These are phyloP conservation scores for Myzus persicae DNA, from an alignment of 1,140 invertebrate genomes.

Conservation along the genomic window DNA sequence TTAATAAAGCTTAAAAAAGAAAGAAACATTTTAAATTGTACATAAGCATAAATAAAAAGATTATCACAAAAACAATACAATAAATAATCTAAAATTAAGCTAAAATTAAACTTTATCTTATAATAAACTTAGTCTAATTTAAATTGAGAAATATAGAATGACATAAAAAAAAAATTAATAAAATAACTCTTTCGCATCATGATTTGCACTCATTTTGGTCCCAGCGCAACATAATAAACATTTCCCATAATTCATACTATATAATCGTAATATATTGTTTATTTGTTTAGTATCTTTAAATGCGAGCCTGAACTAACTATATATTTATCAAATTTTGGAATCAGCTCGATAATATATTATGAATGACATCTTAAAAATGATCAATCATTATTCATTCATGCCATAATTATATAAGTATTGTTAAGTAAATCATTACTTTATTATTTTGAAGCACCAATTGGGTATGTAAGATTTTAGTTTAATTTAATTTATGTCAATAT, in stretches of 20 bases:
- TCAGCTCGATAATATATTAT: neutral
- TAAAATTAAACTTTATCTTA: constrained; percentile 23
- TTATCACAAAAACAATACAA: constrained; percentile 49
- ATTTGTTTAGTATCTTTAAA: constrained; percentile 15
- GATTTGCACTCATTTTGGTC: constrained; percentile 52
- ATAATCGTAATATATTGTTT: neutral
- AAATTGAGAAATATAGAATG: neutral
- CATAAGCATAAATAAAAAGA: constrained; percentile 16
- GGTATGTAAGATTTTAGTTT: neutral
- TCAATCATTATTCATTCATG: neutral
- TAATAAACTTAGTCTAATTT: neutral
- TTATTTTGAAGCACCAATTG: constrained; percentile 36
- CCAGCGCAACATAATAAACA: constrained; percentile 17
- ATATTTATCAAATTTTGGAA: neutral
- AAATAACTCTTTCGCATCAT: constrained; percentile 26
- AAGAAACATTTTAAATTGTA: constrained; percentile 18
- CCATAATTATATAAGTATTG: neutral
- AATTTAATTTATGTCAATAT: constrained; percentile 19
- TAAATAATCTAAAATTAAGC: constrained; percentile 25
- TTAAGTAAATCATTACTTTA: constrained; percentile 26
- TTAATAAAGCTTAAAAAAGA: constrained; percentile 17
- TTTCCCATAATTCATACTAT: constrained; percentile 27
- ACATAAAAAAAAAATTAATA: neutral
- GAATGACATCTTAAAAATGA: neutral
- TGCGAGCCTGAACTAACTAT: neutral